phyloP scores from a whole-genome alignment of 2,797 vertebrate species.

The Spea hammondii region DNA sequence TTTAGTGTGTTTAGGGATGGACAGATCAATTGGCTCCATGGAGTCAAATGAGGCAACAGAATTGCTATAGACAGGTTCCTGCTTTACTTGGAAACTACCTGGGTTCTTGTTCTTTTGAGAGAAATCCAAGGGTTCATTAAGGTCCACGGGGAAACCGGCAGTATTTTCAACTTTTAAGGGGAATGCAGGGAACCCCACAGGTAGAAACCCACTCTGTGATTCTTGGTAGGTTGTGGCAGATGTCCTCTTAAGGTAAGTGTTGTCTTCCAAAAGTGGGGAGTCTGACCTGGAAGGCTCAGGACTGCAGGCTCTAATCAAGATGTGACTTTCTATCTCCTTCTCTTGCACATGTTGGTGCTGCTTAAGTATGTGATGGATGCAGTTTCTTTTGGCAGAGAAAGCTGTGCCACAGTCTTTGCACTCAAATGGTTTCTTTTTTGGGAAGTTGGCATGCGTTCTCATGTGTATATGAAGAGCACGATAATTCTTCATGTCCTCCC shows the following conservation, averaged over 20 bases:
- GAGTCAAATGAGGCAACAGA: constrained; percentile 69
- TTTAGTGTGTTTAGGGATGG: constrained; percentile 79
- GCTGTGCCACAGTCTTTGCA: constrained; percentile 88
- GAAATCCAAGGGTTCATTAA: constrained; percentile 87
- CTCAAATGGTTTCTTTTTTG: constrained; percentile 88
- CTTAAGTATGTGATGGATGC: constrained; percentile 93
- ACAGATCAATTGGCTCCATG: constrained; percentile 88
- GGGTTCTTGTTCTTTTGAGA: constrained; percentile 75
- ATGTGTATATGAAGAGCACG: constrained; percentile 91
- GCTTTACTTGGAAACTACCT: constrained; percentile 75
- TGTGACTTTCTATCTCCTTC: constrained; percentile 86
- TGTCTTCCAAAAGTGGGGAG: constrained; percentile 62
- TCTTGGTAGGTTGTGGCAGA: constrained; percentile 64
- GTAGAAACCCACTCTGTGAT: constrained; percentile 70
- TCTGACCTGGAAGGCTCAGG: constrained; percentile 57
- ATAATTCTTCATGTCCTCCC: constrained; percentile 86
- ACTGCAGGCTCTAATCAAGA: constrained; percentile 72
- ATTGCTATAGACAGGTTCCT: constrained; percentile 69
- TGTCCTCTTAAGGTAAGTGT: constrained; percentile 61
- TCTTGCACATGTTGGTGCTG: constrained; percentile 92
- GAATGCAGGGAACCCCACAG: constrained; percentile 56
- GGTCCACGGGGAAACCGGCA: constrained; percentile 66
- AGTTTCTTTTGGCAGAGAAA: constrained; percentile 91
- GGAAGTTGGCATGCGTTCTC: constrained; percentile 87
- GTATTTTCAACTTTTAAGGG: constrained; percentile 83